phyloP scores from a whole-genome alignment of 1,140 invertebrate species.

The Drosophila pandora region DNA sequence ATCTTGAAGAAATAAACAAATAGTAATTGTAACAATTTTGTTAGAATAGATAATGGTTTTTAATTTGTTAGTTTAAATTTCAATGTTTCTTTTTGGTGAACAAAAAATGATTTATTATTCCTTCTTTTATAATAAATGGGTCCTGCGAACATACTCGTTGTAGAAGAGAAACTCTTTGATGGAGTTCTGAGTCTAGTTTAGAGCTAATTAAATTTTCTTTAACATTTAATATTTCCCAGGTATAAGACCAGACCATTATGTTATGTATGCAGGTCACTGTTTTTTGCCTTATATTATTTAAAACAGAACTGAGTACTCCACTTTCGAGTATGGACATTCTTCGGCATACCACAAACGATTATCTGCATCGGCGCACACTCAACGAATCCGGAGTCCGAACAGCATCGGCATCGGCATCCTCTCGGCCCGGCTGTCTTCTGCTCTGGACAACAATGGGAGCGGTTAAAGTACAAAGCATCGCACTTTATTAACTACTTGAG shows the following conservation, averaged over 20 bases:
- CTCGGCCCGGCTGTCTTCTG: slow-evolving; percentile 8
- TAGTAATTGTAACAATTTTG: background rate
- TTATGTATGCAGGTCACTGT: slow-evolving; percentile 36
- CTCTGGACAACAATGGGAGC: slow-evolving; percentile 63
- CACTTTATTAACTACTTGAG: slow-evolving; percentile 84
- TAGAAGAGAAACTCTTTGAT: too few relatives aligned
- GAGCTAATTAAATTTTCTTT: background rate
- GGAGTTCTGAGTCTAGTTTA: too few relatives aligned
- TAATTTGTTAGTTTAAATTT: slow-evolving; percentile 9
- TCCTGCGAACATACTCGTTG: too few relatives aligned
- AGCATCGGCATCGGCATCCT: slow-evolving; percentile 10
- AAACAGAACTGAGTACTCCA: slow-evolving; percentile 37
- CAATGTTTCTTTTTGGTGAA: background rate
- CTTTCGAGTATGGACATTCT: slow-evolving; percentile 36
- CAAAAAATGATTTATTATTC: too few relatives aligned
- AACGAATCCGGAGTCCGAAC: slow-evolving; percentile 48
- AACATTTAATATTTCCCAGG: slow-evolving; percentile 21
- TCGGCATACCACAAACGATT: slow-evolving; percentile 82
- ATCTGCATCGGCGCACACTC: slow-evolving; percentile 74
- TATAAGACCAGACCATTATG: slow-evolving; percentile 28
- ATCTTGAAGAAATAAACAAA: slow-evolving; percentile 22
- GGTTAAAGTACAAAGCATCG: slow-evolving; percentile 82
- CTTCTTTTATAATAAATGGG: too few relatives aligned
- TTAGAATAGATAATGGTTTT: background rate
- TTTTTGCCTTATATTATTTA: slow-evolving; percentile 5